A percentile compares a stretch with the other conserved stretches of the same genome.
These are phyloP conservation scores for Mustela nigripes DNA, from an alignment of 2,113 vertebrate genomes.

Conservation along the genomic window DNA sequence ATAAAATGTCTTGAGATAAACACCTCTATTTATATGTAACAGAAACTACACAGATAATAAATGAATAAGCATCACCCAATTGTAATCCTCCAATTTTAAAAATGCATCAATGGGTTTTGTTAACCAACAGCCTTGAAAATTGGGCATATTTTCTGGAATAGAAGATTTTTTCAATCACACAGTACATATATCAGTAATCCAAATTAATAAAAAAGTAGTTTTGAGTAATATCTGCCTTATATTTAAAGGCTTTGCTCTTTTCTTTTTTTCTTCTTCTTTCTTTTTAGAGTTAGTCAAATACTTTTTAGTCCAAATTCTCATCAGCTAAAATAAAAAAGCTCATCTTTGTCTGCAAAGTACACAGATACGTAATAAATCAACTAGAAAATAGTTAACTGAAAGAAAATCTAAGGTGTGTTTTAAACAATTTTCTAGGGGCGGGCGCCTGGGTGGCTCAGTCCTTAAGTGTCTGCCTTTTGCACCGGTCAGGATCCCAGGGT, in stretches of 20 bases:
- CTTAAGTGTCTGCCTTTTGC: no score
- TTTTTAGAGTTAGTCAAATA: background rate
- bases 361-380: background rate
- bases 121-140: background rate
- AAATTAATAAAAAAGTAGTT: background rate
- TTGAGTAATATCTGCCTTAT: background rate
- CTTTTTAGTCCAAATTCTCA: background rate
- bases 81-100: background rate
- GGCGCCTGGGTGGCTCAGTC: no score
- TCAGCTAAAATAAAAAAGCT: background rate
- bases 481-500: no score
- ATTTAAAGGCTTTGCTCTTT: background rate
- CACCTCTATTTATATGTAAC: background rate
- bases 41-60: background rate
- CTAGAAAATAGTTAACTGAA: background rate
- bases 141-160: background rate
- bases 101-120: background rate
- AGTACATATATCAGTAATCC: background rate
- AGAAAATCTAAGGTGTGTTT: constrained; percentile 13
- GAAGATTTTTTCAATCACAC: background rate
- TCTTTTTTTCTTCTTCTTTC: background rate
- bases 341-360: background rate
- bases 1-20: background rate
- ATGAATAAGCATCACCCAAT: background rate
- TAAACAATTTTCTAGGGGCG: background rate